Evolutionary conservation across 2,113 vertebrate species (phyloP), one percentile per base, ranked within the genome.

Genomic region (Odontesthes bonariensis): DNA sequence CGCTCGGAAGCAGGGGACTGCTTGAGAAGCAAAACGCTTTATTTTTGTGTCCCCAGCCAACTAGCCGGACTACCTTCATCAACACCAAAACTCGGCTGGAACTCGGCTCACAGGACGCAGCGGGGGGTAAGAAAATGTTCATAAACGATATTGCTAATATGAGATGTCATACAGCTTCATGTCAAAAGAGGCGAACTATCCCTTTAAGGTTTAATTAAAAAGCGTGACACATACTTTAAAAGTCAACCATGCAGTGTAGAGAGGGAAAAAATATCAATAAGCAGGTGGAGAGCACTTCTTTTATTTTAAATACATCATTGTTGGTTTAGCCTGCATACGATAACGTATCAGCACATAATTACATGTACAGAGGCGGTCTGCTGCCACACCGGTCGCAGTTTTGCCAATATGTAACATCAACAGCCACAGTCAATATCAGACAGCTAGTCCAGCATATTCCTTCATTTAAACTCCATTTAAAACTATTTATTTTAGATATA

Each of bases 271-370:
- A 51, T 60, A 44, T 67, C 11, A 38, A 54, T 61, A 79, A 74
- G 61, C 69, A 75, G 79, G 62, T 89, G 84, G 77, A 92, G 87
- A 90, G 88, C 83, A 90, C 77, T 91, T 92, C 64, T 88, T 94
- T 93, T 85, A 91, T 89, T 92, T 90, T 85, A 86, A 85, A 87
- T 82, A 89, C 74, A 69, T 87, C 75, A 81, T 92, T 82, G 89
- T 90, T 91, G 88, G 87, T 91, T 92, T 71, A 85, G 79, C 83
- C 86, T 86, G 79, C 88, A 78, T 79, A 88, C 78, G 79, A 71
- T 85, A 80, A 90, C 73, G 62, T 72, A 79, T 91, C 79, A 78
- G 90, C 89, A 89, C 86, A 91, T 65, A 85, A 87, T 87, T 86
- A 90, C 86, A 91, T 84, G 87, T 77, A 90, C 86, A 90, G 81